These are phyloP conservation scores for Manis pentadactyla DNA, from an alignment of 2,797 vertebrate genomes.

Conservation along the genomic window DNA sequence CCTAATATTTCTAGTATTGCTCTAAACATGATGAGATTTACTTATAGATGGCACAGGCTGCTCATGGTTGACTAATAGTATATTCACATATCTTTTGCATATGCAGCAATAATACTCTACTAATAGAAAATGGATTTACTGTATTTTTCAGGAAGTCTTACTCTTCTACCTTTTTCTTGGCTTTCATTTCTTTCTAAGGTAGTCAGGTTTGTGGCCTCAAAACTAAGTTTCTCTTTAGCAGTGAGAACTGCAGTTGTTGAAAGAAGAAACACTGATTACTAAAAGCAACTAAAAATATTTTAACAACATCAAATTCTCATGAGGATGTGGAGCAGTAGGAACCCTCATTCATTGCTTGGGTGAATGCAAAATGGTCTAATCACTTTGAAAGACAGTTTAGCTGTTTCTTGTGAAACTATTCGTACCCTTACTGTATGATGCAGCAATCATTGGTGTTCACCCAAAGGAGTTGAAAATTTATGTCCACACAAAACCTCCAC, in stretches of 20 bases:
- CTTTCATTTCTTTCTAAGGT: not conserved
- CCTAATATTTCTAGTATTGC: not conserved
- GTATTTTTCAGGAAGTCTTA: not conserved
- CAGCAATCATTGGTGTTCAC: not conserved
- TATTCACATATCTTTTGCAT: not conserved
- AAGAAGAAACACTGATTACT: not conserved
- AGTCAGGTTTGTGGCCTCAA: not conserved
- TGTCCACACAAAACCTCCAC: not conserved
- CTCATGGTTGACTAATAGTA: not conserved
- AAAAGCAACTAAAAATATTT: not conserved
- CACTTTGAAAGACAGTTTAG: not conserved
- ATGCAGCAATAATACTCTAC: not conserved
- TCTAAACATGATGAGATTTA: not conserved
- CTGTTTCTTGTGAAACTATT: not conserved
- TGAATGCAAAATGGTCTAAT: not conserved
- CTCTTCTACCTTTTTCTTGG: not conserved
- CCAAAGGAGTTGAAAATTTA: not conserved
- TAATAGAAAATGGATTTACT: not conserved
- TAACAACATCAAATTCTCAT: not conserved
- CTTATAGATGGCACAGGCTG: not conserved
- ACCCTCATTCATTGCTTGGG: not conserved
- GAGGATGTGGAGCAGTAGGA: not conserved
- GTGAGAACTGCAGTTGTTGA: conserved; percentile 3
- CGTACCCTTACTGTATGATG: not conserved
- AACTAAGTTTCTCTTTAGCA: not conserved